Base-by-base conservation (phyloP, 2,113 vertebrate species). In the Agapornis roseicollis region DNA sequence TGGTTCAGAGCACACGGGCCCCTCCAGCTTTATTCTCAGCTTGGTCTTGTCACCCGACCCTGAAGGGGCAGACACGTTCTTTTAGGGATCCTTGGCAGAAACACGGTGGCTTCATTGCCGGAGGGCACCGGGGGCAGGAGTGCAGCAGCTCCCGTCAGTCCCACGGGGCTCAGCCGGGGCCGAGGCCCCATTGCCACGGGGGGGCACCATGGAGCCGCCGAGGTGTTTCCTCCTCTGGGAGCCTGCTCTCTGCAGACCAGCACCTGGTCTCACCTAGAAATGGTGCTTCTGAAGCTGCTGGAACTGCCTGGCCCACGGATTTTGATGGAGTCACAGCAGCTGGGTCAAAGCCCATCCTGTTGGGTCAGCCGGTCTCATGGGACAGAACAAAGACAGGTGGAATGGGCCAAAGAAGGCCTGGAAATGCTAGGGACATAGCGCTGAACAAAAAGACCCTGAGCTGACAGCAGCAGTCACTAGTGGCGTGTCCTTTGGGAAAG, bases 261-360 rank as follows among this genome's bases (percentile, higher is more conserved):
- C 39, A 52, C 41, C 41, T 41, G 41, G 41, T 13, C 47, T 58
- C 7, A 0, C 25, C 31, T 14, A 2, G 13, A 18, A 39, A 7
- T 17, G 24, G 6, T 14, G 44, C 33, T 31, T 28, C 12, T 8
- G 22, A 28, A 28, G 12, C 53, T 17, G 41, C 29, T 25, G 47
- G 18, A 37, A 8, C 39, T 24, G 35, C 61, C 69, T 28, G 47
- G n/a, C 63, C 39, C n/a, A 17, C 2, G 0, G 29, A 2, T 44
- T 37, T 4, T 2, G 2, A 41, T 4, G 2, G 17, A 41, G 4
- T 25, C 17, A 11, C 29, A 17, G 4, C 31, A 29, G 8, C n/a
- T 0, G 4, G 5, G 41, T 37, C 56, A 29, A 29, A 81, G 22
- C 13, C 4, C 44, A 69, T 4, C 10, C 28, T 23, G 5, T 9